Conservation (phyloP, 2,797 vertebrate species). For the Onychomys torridus region DNA sequence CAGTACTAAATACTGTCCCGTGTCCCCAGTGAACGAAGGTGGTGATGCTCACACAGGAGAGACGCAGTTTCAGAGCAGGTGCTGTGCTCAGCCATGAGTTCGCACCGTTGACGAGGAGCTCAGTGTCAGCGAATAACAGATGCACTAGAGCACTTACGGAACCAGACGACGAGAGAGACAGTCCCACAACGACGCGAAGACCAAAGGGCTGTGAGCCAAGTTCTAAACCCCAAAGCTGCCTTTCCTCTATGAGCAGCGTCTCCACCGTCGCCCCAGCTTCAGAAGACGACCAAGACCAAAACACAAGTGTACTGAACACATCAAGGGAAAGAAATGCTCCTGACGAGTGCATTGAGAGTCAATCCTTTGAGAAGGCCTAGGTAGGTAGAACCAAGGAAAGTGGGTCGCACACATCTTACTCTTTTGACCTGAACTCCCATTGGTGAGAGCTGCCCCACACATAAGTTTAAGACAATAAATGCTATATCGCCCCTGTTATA, state of each 20-base stretch:
- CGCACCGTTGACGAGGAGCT: background rate
- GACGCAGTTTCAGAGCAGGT: background rate
- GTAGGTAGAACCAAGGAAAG: background rate
- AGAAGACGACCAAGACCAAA: background rate
- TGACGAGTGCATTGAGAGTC: background rate
- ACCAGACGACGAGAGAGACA: background rate
- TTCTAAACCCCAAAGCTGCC: background rate
- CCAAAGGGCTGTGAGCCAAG: background rate
- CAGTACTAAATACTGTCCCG: background rate
- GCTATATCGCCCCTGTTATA: background rate
- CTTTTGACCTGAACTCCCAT: background rate
- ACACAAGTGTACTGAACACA: background rate
- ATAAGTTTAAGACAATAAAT: conserved; percentile 35
- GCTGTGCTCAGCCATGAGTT: background rate
- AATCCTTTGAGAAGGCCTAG: background rate
- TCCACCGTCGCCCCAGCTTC: background rate
- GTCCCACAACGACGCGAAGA: background rate
- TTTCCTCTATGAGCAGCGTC: background rate
- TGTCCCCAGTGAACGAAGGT: background rate
- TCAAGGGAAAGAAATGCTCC: background rate
- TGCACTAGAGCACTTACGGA: background rate
- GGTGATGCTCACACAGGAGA: background rate
- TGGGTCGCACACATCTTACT: background rate
- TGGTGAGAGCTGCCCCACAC: background rate
- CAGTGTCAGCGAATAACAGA: background rate